phyloP scores from a whole-genome alignment of 1,140 invertebrate species.

The Parapsyche elsis region DNA sequence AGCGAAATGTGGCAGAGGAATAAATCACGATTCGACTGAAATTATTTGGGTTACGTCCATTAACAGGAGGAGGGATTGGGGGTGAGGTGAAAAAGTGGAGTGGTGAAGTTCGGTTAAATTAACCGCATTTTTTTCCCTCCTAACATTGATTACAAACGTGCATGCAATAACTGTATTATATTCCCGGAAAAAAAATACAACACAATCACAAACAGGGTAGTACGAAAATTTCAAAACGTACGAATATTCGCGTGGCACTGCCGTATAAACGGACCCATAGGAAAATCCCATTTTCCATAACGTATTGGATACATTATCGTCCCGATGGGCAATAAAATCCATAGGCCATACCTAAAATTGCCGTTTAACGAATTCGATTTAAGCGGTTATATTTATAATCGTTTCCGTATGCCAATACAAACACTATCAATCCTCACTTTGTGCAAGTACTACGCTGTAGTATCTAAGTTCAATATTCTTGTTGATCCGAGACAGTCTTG shows the following conservation, averaged over 20 bases:
- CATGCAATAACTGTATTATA: conserved; percentile 11
- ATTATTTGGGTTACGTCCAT: conserved; percentile 20
- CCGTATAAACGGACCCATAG: background rate
- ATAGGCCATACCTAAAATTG: background rate
- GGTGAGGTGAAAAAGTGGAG: too few relatives aligned
- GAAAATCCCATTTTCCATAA: conserved; percentile 20
- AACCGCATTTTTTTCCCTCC: background rate
- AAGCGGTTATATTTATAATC: background rate
- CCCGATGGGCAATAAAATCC: conserved; percentile 13
- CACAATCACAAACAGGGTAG: too few relatives aligned
- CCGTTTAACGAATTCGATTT: background rate
- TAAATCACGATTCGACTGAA: conserved; percentile 17
- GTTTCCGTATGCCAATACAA: background rate
- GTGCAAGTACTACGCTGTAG: too few relatives aligned
- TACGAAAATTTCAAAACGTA: background rate
- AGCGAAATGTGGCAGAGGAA: background rate
- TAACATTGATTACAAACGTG: conserved; percentile 12
- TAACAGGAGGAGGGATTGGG: background rate
- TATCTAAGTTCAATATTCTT: too few relatives aligned
- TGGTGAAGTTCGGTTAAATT: conserved; percentile 4
- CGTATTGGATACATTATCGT: background rate
- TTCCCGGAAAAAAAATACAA: background rate
- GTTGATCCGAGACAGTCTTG: too few relatives aligned
- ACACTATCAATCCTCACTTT: background rate
- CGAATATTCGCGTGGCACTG: conserved; percentile 19